Base-by-base conservation (phyloP, 1,140 invertebrate genomes). In the Phthorimaea operculella region DNA sequence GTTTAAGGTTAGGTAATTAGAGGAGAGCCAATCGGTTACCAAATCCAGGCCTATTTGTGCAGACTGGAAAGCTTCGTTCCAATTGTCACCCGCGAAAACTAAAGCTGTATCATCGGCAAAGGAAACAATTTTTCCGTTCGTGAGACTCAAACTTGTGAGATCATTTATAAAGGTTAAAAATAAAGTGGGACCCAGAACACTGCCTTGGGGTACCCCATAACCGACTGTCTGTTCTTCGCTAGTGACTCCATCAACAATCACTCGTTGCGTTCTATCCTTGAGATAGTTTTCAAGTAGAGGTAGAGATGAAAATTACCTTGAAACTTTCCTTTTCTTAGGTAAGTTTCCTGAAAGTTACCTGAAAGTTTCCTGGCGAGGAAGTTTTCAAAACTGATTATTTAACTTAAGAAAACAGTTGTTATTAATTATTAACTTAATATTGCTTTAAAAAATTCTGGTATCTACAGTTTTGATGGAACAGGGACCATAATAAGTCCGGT, bases 21-120 rank as follows among this genome's bases (percentile, higher is more conserved):
- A 33, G 2, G n/a, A 11, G 0, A 57, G 55, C 55, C 55, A 57
- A 18, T 9, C 3, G 15, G 16, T 12, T 5, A 57, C 50, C 5
- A 15, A 33, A 44, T 51, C 15, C 1, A 57, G 21, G 3, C 55
- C 49, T 0, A 1, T 51, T 45, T 57, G 49, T 1, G 55, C 42
- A 14, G 9, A 14, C 33, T 17, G 11, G 17, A 17, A 33, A 11
- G 18, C 11, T 57, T 36, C 3, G 36, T 39, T 50, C n/a, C 55
- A 57, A 1, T 36, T 45, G 11, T 47, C 10, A 9, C 21, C 49
- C 4, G 15, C 12, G 15, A 57, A 57, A 3, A 57, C 9, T 0
- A 57, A 16, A 11, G 50, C 55, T 16, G 55, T 57, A 16, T 57
- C 55, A 33, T 57, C 55, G 2, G 49, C 55, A 28, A 45, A 57